Evolutionary conservation across 2,113 vertebrate genomes (phyloP).

Genomic region (Hippocampus mohnikei): DNA sequence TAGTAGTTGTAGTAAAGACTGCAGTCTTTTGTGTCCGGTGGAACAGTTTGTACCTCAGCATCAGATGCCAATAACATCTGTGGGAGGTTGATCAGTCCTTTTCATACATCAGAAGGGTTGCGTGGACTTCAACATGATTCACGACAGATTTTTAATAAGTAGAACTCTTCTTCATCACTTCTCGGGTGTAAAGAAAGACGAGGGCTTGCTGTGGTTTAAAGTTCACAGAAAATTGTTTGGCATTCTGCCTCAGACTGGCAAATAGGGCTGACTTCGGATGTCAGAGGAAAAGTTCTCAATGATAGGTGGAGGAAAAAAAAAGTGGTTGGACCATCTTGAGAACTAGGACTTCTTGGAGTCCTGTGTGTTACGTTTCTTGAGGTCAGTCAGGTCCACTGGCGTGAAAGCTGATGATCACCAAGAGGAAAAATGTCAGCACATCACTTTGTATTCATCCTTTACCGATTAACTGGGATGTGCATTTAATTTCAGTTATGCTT

Average conservation of each 20-base stretch:
- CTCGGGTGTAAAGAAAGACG: conserved; percentile 23
- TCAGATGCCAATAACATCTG: conserved; percentile 44
- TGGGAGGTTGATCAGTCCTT: conserved; percentile 48
- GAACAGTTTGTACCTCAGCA: conserved; percentile 50
- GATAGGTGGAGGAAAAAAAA: conserved; percentile 47
- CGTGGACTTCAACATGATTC: conserved; percentile 33
- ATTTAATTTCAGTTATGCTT: conserved; percentile 56
- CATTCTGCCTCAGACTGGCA: conserved; percentile 49
- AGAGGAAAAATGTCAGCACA: conserved; percentile 5
- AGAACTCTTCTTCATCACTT: conserved; percentile 30
- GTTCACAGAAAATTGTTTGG: conserved; percentile 44
- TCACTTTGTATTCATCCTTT: not conserved
- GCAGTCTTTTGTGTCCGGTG: conserved; percentile 55
- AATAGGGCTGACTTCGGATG: conserved; percentile 60
- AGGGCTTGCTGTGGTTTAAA: conserved; percentile 43
- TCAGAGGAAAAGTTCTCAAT: conserved; percentile 68
- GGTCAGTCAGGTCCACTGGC: conserved; percentile 87
- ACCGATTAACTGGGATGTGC: not conserved
- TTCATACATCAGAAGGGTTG: conserved; percentile 40
- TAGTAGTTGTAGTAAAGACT: conserved; percentile 50
- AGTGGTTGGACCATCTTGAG: conserved; percentile 29
- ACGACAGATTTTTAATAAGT: conserved; percentile 25
- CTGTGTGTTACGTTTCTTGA: conserved; percentile 85
- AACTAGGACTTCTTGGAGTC: conserved; percentile 89
- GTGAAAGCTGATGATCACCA: conserved; percentile 78